phyloP scores from a whole-genome alignment of 1,140 invertebrate genomes.

The Ceratitis capitata region DNA sequence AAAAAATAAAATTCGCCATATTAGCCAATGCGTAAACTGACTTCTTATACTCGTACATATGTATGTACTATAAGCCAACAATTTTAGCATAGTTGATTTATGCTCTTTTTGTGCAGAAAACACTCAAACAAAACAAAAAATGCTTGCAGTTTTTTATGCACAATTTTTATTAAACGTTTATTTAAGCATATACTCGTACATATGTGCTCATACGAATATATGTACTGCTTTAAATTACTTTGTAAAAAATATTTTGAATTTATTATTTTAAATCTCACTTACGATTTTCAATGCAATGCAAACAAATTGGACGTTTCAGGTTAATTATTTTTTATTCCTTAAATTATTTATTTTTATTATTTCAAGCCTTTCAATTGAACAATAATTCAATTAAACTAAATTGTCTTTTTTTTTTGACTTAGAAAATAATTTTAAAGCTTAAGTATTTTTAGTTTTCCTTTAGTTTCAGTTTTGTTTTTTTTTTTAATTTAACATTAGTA shows the following conservation, averaged over 20 bases:
- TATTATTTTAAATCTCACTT: conserved; percentile 19
- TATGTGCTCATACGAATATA: background rate
- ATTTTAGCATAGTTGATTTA: background rate
- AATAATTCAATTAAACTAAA: conserved; percentile 35
- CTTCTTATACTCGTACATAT: background rate
- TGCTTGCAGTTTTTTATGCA: too few species aligned
- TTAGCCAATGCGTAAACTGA: too few species aligned
- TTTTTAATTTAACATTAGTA: background rate
- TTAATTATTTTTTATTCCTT: background rate
- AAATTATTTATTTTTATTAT: background rate
- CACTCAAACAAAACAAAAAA: too few species aligned
- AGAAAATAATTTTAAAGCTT: conserved; percentile 24
- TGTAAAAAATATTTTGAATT: background rate
- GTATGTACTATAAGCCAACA: too few species aligned
- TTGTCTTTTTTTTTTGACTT: background rate
- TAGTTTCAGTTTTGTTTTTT: background rate
- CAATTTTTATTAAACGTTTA: too few species aligned
- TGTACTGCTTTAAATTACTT: background rate
- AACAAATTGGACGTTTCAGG: conserved; percentile 33
- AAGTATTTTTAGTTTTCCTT: background rate
- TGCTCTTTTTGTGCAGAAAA: background rate
- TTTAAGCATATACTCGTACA: too few species aligned
- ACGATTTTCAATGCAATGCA: conserved; percentile 20
- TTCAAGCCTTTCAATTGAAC: background rate
- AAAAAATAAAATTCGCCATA: background rate